Evolutionary conservation across 1,140 invertebrate species (phyloP).

Genomic region (Panagrolaimus sp.): DNA sequence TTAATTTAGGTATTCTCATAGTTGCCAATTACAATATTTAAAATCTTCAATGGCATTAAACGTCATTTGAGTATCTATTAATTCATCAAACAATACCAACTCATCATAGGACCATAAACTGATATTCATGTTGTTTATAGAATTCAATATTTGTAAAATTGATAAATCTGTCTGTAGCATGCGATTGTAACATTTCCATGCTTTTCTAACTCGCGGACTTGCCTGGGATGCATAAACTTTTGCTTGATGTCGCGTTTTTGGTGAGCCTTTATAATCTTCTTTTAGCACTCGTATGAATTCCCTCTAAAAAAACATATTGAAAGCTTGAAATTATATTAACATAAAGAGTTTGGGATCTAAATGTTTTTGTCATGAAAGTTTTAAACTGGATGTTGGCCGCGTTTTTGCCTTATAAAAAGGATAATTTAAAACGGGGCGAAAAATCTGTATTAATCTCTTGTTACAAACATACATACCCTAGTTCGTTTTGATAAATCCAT

Average conservation of each 20-base stretch:
- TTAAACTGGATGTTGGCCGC: no score
- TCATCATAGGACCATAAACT: not conserved
- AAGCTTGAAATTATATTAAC: not conserved
- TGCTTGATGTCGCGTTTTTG: not conserved
- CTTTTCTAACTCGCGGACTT: not conserved
- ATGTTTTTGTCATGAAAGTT: no score
- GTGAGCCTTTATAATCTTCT: constrained; percentile 9
- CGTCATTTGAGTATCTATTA: not conserved
- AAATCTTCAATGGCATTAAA: not conserved
- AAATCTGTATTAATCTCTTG: no score
- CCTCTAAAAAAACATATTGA: not conserved
- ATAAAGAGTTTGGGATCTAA: no score
- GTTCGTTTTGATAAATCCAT: not conserved
- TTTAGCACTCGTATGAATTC: not conserved
- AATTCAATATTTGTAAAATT: not conserved
- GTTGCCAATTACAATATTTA: no score
- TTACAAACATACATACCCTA: not conserved
- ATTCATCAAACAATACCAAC: not conserved
- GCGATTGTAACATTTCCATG: not conserved
- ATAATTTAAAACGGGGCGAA: no score
- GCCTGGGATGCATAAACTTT: not conserved
- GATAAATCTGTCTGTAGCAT: not conserved
- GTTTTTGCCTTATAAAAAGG: no score
- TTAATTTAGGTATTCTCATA: no score
- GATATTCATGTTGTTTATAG: not conserved